Evolutionary conservation across 1,140 invertebrate species (phyloP).

Genomic region (Drosophila kanapiae): DNA sequence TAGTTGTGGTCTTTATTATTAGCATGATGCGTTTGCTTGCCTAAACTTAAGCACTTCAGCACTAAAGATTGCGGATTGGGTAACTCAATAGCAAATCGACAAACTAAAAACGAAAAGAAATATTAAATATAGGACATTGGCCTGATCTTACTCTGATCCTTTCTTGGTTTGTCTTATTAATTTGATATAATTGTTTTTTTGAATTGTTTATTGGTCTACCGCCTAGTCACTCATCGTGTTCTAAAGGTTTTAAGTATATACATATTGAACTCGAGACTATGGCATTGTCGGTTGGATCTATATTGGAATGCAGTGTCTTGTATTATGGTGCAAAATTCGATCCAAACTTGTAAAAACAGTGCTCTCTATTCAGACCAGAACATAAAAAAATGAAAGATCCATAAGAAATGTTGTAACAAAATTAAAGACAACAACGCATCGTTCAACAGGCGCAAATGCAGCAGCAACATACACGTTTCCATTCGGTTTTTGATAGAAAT

Average conservation of each 20-base stretch:
- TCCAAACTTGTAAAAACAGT: slow-evolving; percentile 38
- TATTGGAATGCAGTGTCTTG: slow-evolving; percentile 16
- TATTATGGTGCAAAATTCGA: slow-evolving; percentile 46
- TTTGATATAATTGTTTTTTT: slow-evolving; percentile 16
- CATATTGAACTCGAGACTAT: slow-evolving; percentile 31
- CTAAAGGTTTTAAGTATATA: slow-evolving; percentile 23
- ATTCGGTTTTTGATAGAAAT: neutral
- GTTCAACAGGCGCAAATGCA: slow-evolving; percentile 28
- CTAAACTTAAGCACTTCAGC: slow-evolving; percentile 51
- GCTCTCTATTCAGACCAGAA: slow-evolving; percentile 18
- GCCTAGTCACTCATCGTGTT: slow-evolving; percentile 18
- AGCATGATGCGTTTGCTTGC: slow-evolving; percentile 28
- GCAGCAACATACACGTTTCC: slow-evolving; percentile 15
- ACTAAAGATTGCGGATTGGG: slow-evolving; percentile 15
- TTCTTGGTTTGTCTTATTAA: slow-evolving; percentile 8
- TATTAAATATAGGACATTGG: slow-evolving; percentile 74
- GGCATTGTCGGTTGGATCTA: slow-evolving; percentile 26
- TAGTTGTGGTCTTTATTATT: slow-evolving; percentile 15
- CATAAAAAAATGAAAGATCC: slow-evolving; percentile 11
- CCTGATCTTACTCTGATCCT: slow-evolving; percentile 26
- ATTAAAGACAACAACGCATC: slow-evolving; percentile 17
- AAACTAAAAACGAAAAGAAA: slow-evolving; percentile 41
- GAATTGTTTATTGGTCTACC: slow-evolving; percentile 18
- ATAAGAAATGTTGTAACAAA: neutral
- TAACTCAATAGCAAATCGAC: slow-evolving; percentile 52